Evolutionary conservation across 2,888 invertebrate species (phyloP), one percentile per base, ranked within the genome.

Genomic region (Drosophila anomalipes): DNA sequence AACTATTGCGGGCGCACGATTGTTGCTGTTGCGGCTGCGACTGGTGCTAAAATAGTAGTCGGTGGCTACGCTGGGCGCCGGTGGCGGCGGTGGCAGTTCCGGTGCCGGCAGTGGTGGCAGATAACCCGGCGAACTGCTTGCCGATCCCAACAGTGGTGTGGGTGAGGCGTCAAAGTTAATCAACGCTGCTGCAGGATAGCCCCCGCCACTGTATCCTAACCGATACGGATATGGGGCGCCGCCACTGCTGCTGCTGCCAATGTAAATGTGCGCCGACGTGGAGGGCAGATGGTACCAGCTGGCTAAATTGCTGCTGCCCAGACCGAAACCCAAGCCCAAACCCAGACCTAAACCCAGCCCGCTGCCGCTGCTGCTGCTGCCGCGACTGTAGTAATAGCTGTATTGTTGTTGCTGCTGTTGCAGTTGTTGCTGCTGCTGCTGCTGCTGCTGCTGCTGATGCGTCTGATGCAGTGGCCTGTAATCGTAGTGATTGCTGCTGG

Each of bases 251-350:
- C 85, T 89, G 80, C 88, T 91, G 63, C 89, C 87, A n/a, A 91
- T 90, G 19, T 90, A 91, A 22, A 91, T 86, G 65, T 91, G 91
- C 10, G 91, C 91, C 83, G 91, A 90, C 19, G 89, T 89, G 44
- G 86, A 87, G 71, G 91, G 91, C 76, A 91, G 77, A 66, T 88
- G 70, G 62, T 90, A 83, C 85, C 90, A 89, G 82, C 86, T 83
- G 79, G 73, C 64, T 61, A 87, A 64, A 47, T 85, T 89, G 70
- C 87, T 85, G 83, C 86, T 77, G 90, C 90, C 90, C 79, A 88
- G 79, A 71, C 86, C 90, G 77, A 89, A 88, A 69, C 87, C 87
- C 77, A 87, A 74, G 77, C 90, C 87, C 74, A 86, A 64, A 1
- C 82, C 83, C 63, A 82, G 63, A 53, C 86, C 90, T 39, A 89